phyloP scores from a whole-genome alignment of 2,113 vertebrate genomes.

The Grammomys surdaster region DNA sequence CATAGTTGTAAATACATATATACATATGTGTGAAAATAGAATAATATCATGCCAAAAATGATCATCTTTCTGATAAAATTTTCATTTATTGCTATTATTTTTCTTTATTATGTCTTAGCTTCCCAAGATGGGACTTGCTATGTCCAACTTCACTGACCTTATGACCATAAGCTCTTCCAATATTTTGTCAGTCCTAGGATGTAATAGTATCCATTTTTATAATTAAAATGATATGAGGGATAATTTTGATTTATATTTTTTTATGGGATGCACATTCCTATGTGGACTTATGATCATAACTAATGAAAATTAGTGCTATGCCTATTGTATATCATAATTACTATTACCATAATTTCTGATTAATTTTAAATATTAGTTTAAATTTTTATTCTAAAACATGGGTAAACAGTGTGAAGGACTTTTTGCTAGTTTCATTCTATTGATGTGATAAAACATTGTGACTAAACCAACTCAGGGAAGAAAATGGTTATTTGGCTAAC shows the following conservation, averaged over 20 bases:
- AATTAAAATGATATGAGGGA: neutral
- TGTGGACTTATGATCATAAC: neutral
- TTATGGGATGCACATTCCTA: neutral
- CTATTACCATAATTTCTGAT: neutral
- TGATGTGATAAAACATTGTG: neutral
- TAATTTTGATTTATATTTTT: neutral
- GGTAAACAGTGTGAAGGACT: neutral
- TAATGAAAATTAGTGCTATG: neutral
- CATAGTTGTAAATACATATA: neutral
- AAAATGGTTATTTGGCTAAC: neutral
- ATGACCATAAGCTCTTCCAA: neutral
- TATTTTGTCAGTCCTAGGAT: neutral
- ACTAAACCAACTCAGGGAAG: neutral
- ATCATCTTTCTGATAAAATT: neutral
- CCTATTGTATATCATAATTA: neutral
- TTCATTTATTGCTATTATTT: neutral
- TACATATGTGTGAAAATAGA: neutral
- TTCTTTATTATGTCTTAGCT: neutral
- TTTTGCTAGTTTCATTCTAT: neutral
- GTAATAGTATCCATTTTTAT: neutral
- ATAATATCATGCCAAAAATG: neutral
- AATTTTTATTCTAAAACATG: neutral
- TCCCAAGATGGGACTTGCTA: neutral
- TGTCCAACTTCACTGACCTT: neutral
- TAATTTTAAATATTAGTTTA: neutral